Conservation (phyloP, 2,888 invertebrate species). For the Tolmerus cingulatus region DNA sequence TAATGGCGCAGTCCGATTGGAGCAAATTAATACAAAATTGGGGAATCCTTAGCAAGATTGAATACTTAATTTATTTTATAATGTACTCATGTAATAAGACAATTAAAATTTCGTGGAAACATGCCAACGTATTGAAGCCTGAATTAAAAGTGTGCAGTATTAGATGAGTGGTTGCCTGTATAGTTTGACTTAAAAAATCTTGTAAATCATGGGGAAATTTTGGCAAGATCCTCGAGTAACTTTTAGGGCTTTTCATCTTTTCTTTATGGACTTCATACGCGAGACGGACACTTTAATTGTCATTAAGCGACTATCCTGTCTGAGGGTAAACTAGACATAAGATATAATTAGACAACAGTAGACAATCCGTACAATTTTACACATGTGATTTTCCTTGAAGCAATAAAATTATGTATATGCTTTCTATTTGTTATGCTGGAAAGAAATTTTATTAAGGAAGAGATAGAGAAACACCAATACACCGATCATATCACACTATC, state of each 20-base stretch:
- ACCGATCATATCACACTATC: background rate
- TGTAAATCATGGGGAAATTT: background rate
- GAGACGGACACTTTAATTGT: background rate
- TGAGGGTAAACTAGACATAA: background rate
- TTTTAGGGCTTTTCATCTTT: too few species aligned
- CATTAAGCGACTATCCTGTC: background rate
- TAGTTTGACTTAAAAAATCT: background rate
- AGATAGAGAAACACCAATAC: background rate
- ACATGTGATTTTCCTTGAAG: background rate
- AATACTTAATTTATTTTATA: constrained; percentile 13
- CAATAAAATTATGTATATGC: background rate
- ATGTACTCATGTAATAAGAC: constrained; percentile 17
- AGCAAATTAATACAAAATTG: constrained; percentile 2
- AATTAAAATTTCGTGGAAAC: constrained; percentile 20
- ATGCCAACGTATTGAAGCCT: constrained; percentile 13
- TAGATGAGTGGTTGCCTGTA: background rate
- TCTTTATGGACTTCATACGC: background rate
- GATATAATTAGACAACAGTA: background rate
- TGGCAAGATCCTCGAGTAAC: background rate
- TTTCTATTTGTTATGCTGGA: constrained; percentile 6
- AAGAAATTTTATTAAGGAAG: constrained; percentile 2
- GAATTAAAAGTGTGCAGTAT: constrained; percentile 8
- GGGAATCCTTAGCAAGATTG: constrained; percentile 16
- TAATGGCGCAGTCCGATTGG: constrained; percentile 7
- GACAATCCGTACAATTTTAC: background rate